phyloP scores from a whole-genome alignment of 1,140 invertebrate species.

The Lasioglossum baleicum region DNA sequence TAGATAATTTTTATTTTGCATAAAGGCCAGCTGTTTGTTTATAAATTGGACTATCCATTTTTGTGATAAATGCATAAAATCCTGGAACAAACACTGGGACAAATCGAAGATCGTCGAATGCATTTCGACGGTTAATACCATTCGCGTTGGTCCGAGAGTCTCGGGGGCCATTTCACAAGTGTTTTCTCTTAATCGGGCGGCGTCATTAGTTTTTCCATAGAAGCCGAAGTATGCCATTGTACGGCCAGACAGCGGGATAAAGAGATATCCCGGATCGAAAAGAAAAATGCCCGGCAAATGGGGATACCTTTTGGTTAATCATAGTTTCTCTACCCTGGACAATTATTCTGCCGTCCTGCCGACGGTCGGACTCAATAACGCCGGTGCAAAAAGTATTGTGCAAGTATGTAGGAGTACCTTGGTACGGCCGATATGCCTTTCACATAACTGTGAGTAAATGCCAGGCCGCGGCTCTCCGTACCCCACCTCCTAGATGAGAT shows the following conservation, averaged over 20 bases:
- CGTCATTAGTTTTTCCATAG: background rate
- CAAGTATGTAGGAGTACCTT: conserved; percentile 72
- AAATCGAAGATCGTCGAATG: no score
- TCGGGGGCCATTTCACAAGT: no score
- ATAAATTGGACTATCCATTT: no score
- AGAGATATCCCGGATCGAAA: background rate
- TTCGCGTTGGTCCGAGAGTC: no score
- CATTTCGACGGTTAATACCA: no score
- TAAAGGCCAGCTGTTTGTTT: no score
- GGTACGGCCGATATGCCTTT: conserved; percentile 76
- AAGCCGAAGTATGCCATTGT: background rate
- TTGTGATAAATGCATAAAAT: no score
- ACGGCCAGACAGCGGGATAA: background rate
- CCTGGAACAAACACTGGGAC: no score
- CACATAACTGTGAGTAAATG: conserved; percentile 80
- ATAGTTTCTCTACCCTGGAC: conserved; percentile 36
- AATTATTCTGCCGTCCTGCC: conserved; percentile 44
- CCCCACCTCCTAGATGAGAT: conserved; percentile 70
- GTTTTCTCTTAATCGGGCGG: no score
- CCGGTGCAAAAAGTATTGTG: conserved; percentile 59
- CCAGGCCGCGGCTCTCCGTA: conserved; percentile 68
- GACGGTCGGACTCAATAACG: conserved; percentile 49
- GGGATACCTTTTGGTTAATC: conserved; percentile 45
- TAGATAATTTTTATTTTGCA: no score
- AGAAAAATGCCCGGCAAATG: background rate